Conservation (phyloP, 2,888 invertebrate species). For the Xylota segnis region DNA sequence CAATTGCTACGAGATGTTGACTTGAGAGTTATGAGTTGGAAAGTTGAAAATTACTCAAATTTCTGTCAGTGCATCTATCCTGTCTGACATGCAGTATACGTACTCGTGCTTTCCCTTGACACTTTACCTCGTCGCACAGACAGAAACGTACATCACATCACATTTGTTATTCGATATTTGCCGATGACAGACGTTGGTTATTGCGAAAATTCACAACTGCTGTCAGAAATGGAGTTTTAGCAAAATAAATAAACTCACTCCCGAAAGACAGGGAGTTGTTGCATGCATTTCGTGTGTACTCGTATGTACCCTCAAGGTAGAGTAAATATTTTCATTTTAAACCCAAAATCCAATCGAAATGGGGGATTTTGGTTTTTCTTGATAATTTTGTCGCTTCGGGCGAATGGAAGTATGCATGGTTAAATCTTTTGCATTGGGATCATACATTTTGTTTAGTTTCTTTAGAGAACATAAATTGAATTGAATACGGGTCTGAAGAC, state of each 20-base stretch:
- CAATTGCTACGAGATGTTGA: slow-evolving; percentile 24
- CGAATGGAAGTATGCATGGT: slow-evolving; percentile 4
- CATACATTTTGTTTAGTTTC: slow-evolving; percentile 25
- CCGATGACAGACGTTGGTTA: slow-evolving; percentile 33
- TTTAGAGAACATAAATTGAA: background rate
- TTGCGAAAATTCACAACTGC: slow-evolving; percentile 37
- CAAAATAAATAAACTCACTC: slow-evolving; percentile 32
- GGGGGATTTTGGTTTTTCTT: slow-evolving; percentile 31
- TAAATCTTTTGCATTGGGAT: slow-evolving; percentile 23
- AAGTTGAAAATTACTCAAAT: slow-evolving; percentile 51
- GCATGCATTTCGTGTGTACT: background rate
- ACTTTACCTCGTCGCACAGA: background rate
- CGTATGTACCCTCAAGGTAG: slow-evolving; percentile 21
- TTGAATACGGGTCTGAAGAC: background rate
- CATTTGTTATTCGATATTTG: slow-evolving; percentile 32
- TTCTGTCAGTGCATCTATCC: slow-evolving; percentile 39
- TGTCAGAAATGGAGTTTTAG: slow-evolving; percentile 28
- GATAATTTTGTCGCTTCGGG: slow-evolving; percentile 40
- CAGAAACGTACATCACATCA: background rate
- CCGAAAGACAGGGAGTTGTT: slow-evolving; percentile 27
- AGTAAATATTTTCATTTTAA: slow-evolving; percentile 60
- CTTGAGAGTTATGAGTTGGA: slow-evolving; percentile 44
- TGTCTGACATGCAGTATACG: slow-evolving; percentile 10
- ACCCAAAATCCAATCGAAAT: slow-evolving; percentile 45
- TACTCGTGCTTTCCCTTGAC: slow-evolving; percentile 23